These are phyloP conservation scores for Pseudotriccus pelzelni DNA, from an alignment of 2,797 vertebrate genomes.

Conservation along the genomic window DNA sequence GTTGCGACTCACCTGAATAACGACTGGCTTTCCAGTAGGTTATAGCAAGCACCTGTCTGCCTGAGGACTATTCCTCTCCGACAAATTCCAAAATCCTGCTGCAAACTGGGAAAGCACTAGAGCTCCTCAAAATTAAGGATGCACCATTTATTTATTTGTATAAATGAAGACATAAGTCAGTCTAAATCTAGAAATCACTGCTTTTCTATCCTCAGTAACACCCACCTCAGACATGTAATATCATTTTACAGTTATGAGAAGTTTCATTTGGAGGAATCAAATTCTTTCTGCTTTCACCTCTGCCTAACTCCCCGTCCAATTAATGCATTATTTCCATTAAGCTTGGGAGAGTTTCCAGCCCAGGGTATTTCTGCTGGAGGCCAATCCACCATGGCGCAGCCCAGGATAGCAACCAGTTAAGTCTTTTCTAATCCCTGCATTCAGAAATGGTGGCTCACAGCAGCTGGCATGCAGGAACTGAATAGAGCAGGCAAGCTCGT, in stretches of 20 bases:
- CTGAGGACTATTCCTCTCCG: background rate
- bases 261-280: background rate
- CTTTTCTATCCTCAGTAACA: background rate
- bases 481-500: slow-evolving; percentile 46
- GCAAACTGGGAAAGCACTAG: background rate
- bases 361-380: background rate
- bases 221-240: background rate
- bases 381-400: background rate
- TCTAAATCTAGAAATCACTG: background rate
- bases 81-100: background rate
- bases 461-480: background rate
- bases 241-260: background rate
- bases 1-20: background rate
- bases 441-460: slow-evolving; percentile 44
- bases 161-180: background rate
- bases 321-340: slow-evolving; percentile 25
- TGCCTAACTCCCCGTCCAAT: background rate
- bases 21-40: background rate
- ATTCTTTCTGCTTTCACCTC: background rate
- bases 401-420: slow-evolving; percentile 30
- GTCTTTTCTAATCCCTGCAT: slow-evolving; percentile 49
- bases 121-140: background rate
- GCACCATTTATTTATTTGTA: background rate
- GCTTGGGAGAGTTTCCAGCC: background rate
- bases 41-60: background rate